Evolutionary conservation across 2,888 invertebrate genomes (phyloP), one percentile per base, ranked within the genome.

Genomic region (Papilio gigon): DNA sequence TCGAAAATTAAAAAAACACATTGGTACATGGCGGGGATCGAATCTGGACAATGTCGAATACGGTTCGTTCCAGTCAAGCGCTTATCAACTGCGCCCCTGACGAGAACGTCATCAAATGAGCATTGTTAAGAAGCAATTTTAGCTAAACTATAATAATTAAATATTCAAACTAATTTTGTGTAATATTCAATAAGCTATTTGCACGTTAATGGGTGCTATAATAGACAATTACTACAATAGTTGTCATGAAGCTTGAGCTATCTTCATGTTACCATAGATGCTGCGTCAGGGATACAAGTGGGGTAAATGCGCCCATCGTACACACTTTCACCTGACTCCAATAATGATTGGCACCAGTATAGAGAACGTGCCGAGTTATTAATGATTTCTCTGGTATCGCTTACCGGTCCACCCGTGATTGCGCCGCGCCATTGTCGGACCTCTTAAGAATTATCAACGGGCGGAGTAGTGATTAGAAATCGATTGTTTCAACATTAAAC

Each of bases 291-390:
- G 68, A 71, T 69, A 72, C 71, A 69, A 42, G 67, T 72, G 64
- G 70, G 76, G 44, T 50, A 62, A 73, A 72, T 77, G 75, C 37
- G n/a, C 50, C 63, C 50, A 63, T 63, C 27, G 73, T 37, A 58
- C 33, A 40, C 42, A 78, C 85, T 86, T 86, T 86, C 86, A 79
- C 83, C 71, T 71, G 78, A 78, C 79, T 80, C 75, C 74, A 76
- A 76, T 67, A 73, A 75, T 82, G 83, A 85, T 84, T 82, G 82
- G 81, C 80, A 80, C 69, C 74, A 74, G 75, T 35, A 58, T 37
- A 17, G 65, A 17, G 76, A 72, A 77, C 68, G 75, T 74, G 73
- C 73, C 74, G 50, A 77, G 78, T 79, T 82, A 82, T 79, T 84
- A 81, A 83, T 85, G 79, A 77, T 83, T 80, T 80, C 79, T 79